Percentiles rank a stretch among this genome's conserved stretches.
Conservation (phyloP, 64 coral and sea anemone genomes). For the Astreopora myriophthalma region DNA sequence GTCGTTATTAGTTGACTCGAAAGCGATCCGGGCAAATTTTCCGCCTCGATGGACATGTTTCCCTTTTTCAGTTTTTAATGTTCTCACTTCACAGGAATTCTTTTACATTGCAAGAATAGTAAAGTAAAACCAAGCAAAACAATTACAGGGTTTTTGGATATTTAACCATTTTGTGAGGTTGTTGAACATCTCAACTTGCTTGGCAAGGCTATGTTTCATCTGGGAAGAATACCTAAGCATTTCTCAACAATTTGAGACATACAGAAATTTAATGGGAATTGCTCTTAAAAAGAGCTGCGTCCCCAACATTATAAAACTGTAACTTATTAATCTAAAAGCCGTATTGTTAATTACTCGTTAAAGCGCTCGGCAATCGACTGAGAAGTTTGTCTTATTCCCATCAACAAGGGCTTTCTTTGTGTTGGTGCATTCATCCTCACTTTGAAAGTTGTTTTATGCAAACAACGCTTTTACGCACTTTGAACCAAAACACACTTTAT, state of each 20-base stretch:
- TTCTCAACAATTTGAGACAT: neutral
- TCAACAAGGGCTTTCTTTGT: neutral
- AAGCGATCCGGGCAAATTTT: neutral
- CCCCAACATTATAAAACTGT: neutral
- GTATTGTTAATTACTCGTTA: constrained; percentile 23
- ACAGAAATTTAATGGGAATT: neutral
- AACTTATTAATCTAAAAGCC: constrained; percentile 20
- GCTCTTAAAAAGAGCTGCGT: neutral
- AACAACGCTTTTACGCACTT: constrained; percentile 1
- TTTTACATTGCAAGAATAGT: neutral
- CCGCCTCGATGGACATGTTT: neutral
- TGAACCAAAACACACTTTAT: neutral
- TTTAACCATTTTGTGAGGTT: too few species aligned
- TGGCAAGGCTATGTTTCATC: too few species aligned
- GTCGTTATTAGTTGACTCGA: neutral
- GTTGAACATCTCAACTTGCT: neutral
- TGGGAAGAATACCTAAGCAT: neutral
- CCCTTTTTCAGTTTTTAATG: neutral
- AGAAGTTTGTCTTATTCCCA: neutral
- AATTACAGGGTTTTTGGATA: neutral
- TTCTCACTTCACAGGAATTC: neutral
- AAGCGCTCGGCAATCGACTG: neutral
- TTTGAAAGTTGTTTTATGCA: constrained; percentile 1
- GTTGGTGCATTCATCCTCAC: neutral
- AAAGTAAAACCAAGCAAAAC: neutral